Evolutionary conservation across 2,888 invertebrate genomes (phyloP).

Genomic region (Ormyrus thymus): DNA sequence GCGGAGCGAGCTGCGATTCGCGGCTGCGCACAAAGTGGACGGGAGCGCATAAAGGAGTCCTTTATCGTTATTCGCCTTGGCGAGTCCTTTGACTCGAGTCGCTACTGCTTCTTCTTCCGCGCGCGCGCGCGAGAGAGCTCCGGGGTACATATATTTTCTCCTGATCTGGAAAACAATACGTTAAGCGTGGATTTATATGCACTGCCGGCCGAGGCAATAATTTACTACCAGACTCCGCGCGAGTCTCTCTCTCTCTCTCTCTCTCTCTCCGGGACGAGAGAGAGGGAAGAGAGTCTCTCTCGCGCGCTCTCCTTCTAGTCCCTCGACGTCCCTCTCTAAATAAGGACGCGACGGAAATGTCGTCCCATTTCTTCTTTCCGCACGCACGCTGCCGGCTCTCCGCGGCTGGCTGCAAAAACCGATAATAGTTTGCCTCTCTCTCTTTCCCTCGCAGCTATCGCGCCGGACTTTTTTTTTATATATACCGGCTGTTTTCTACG

Average conservation of each 20-base stretch:
- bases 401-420: slow-evolving; percentile 32
- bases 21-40: slow-evolving; percentile 62
- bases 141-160: slow-evolving; percentile 72
- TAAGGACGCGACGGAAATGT: slow-evolving; percentile 73
- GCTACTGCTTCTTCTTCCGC: slow-evolving; percentile 32
- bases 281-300: slow-evolving; percentile 13
- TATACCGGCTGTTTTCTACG: slow-evolving; percentile 20
- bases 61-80: slow-evolving; percentile 59
- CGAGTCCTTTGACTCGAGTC: slow-evolving; percentile 54
- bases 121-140: slow-evolving; percentile 8
- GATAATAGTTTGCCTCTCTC: slow-evolving; percentile 47
- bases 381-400: background rate
- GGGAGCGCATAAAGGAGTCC: slow-evolving; percentile 57
- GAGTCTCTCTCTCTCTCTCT: slow-evolving; percentile 26
- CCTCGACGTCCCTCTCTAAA: slow-evolving; percentile 69
- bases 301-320: slow-evolving; percentile 55
- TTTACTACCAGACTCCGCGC: slow-evolving; percentile 64
- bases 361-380: slow-evolving; percentile 67
- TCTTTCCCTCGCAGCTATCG: slow-evolving; percentile 22
- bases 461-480: slow-evolving; percentile 15
- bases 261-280: slow-evolving; percentile 33
- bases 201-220: slow-evolving; percentile 70
- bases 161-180: slow-evolving; percentile 75
- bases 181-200: slow-evolving; percentile 73
- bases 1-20: slow-evolving; percentile 47